A percentile compares a stretch with the other conserved stretches of the same genome.
These are phyloP conservation scores for Natator depressus DNA, from an alignment of 2,113 vertebrate genomes.

Conservation along the genomic window DNA sequence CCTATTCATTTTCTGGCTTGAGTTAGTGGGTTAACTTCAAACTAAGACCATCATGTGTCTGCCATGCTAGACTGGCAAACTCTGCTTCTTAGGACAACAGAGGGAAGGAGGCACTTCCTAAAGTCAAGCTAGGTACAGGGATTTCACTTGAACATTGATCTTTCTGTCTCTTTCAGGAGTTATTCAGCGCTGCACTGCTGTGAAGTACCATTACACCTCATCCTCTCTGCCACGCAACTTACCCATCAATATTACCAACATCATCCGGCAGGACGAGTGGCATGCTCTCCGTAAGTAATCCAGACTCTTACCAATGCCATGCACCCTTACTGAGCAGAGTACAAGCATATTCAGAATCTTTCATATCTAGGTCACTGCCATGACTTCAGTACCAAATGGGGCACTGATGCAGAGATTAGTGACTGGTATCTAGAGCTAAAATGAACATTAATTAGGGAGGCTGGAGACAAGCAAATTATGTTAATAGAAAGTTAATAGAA, in stretches of 20 bases:
- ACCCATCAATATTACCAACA: constrained; percentile 90
- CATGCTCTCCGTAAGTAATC: constrained; percentile 90
- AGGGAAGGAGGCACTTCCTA: not conserved
- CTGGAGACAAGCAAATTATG: not conserved
- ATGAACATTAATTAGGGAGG: not conserved
- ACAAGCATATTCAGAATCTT: rapidly evolving
- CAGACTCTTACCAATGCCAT: not conserved
- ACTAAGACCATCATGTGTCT: not conserved
- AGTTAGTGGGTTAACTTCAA: not conserved
- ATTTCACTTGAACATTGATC: not conserved
- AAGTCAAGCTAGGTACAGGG: not conserved
- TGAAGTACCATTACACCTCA: constrained; percentile 95
- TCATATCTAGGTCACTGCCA: rapidly evolving
- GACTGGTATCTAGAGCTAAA: not conserved
- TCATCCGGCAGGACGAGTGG: constrained; percentile 94
- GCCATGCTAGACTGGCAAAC: not conserved
- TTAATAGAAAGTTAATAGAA: not conserved
- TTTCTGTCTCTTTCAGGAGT: constrained; percentile 77
- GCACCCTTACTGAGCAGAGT: not conserved
- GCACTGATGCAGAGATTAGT: rapidly evolving
- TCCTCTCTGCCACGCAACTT: constrained; percentile 88
- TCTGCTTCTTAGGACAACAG: not conserved
- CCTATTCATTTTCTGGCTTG: not conserved
- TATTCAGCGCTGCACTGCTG: constrained; percentile 87
- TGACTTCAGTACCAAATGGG: not conserved